A percentile compares a stretch with the other conserved stretches of the same genome.
Conservation (phyloP, 2,888 invertebrate genomes). For the Exocentrus adspersus region DNA sequence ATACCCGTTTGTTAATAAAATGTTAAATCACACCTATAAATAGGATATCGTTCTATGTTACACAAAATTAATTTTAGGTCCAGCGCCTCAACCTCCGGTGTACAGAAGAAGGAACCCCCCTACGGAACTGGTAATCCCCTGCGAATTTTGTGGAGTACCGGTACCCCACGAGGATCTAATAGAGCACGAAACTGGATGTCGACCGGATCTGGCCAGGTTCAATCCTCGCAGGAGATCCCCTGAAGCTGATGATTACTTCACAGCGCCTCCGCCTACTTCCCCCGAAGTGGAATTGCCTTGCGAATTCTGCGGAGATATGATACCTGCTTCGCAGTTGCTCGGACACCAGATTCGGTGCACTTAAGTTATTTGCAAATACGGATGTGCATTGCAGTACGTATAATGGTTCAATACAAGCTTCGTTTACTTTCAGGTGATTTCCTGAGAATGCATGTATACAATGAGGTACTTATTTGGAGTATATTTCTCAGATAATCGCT, state of each 20-base stretch:
- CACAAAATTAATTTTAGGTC: slow-evolving; percentile 41
- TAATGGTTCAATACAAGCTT: background rate
- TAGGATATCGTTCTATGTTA: background rate
- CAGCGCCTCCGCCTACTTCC: slow-evolving; percentile 50
- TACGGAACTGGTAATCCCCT: slow-evolving; percentile 65
- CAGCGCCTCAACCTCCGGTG: slow-evolving; percentile 66
- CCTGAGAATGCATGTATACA: background rate
- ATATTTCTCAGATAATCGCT: background rate
- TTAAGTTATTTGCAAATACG: slow-evolving; percentile 33
- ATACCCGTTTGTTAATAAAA: slow-evolving; percentile 16
- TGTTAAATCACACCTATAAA: slow-evolving; percentile 7
- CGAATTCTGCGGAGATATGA: slow-evolving; percentile 68
- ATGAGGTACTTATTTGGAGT: slow-evolving; percentile 26
- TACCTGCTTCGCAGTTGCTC: slow-evolving; percentile 66
- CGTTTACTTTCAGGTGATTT: background rate
- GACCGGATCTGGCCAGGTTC: slow-evolving; percentile 61
- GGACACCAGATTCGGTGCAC: slow-evolving; percentile 67
- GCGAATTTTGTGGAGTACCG: slow-evolving; percentile 68
- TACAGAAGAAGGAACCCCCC: slow-evolving; percentile 64
- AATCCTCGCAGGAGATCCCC: slow-evolving; percentile 53
- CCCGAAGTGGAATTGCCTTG: slow-evolving; percentile 68
- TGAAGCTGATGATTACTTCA: slow-evolving; percentile 48
- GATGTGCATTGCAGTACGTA: no score
- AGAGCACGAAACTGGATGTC: slow-evolving; percentile 65
- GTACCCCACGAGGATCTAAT: slow-evolving; percentile 66